These are phyloP conservation scores for Excalfactoria chinensis DNA, from an alignment of 2,113 vertebrate genomes.

Conservation along the genomic window DNA sequence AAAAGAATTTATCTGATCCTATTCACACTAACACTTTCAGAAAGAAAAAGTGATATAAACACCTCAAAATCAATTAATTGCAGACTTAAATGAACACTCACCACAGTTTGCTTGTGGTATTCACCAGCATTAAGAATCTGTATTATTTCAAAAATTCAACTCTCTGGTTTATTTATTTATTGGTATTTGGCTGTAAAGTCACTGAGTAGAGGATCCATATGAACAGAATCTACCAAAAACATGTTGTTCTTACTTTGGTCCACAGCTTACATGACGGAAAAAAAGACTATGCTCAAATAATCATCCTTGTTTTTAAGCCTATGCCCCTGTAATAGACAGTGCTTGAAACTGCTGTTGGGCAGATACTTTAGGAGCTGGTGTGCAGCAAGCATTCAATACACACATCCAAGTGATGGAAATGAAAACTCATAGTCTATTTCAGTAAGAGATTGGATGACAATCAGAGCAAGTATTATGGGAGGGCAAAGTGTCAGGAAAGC, in stretches of 20 bases:
- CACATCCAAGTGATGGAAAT: background rate
- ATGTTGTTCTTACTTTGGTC: background rate
- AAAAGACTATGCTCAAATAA: background rate
- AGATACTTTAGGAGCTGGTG: background rate
- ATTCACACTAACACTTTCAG: background rate
- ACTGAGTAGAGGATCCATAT: background rate
- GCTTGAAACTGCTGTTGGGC: background rate
- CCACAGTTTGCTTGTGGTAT: background rate
- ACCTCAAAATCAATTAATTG: background rate
- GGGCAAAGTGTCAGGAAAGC: slow-evolving; percentile 47
- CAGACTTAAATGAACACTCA: background rate
- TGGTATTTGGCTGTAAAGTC: background rate
- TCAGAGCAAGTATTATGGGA: slow-evolving; percentile 4
- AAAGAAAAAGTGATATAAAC: background rate
- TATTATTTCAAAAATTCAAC: background rate
- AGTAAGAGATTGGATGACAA: slow-evolving; percentile 34
- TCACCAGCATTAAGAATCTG: background rate
- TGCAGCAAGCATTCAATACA: background rate
- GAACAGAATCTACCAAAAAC: background rate
- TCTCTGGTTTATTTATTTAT: background rate
- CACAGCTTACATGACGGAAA: background rate
- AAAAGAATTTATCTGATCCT: background rate
- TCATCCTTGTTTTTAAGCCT: background rate
- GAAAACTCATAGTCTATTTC: slow-evolving; percentile 27
- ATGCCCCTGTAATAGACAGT: background rate